phyloP scores from a whole-genome alignment of 2,888 invertebrate genomes.

The Cordylochernes scorpioides region DNA sequence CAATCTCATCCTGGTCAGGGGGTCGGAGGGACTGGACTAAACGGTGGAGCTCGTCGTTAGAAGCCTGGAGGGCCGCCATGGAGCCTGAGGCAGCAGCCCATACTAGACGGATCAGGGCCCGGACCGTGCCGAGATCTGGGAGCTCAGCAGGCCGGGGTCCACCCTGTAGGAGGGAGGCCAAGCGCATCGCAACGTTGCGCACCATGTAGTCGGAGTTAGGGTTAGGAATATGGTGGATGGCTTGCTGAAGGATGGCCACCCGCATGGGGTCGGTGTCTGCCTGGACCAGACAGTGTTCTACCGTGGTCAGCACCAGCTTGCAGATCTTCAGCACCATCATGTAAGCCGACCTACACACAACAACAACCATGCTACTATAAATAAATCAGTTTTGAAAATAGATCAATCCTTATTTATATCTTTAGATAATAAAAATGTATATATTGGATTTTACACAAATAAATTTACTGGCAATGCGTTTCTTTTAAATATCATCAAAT shows the following conservation, averaged over 20 bases:
- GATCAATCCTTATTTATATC: too few relatives aligned
- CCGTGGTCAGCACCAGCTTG: conserved; percentile 59
- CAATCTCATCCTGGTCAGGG: conserved; percentile 21
- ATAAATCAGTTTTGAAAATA: too few relatives aligned
- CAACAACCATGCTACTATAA: background rate
- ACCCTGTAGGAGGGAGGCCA: conserved; percentile 51
- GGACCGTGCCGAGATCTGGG: conserved; percentile 42
- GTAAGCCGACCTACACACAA: conserved; percentile 66
- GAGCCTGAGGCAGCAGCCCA: conserved; percentile 50
- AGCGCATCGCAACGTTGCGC: conserved; percentile 49
- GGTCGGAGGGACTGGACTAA: conserved; percentile 23
- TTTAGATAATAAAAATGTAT: too few relatives aligned
- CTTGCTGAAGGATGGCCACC: conserved; percentile 40
- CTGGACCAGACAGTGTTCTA: conserved; percentile 36
- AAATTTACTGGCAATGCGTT: too few relatives aligned
- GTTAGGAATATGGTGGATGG: conserved; percentile 53
- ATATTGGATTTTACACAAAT: too few relatives aligned
- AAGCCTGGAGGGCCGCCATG: conserved; percentile 31
- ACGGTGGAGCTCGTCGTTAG: conserved; percentile 34
- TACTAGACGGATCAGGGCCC: conserved; percentile 43
- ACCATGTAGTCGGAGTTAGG: conserved; percentile 56
- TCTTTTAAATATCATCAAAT: too few relatives aligned
- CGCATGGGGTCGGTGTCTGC: conserved; percentile 16
- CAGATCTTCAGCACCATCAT: conserved; percentile 60
- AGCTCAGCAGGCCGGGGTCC: too few relatives aligned